These are phyloP conservation scores for Pseudomyrmex cubaensis DNA, from an alignment of 1,140 invertebrate genomes.

Conservation along the genomic window DNA sequence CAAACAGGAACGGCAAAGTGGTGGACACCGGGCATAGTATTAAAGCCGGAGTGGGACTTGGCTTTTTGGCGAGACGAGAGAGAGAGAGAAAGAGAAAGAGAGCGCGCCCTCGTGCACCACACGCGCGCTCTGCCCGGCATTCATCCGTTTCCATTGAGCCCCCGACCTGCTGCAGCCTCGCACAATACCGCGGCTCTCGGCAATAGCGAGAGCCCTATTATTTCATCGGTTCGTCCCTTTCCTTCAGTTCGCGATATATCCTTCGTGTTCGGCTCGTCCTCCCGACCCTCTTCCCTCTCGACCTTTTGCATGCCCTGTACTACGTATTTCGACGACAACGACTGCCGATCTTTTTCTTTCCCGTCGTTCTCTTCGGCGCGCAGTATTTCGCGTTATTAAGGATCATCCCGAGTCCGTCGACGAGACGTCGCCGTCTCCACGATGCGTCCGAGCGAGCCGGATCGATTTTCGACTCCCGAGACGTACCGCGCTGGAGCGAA, in stretches of 20 bases:
- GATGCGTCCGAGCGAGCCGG: slow-evolving; percentile 34
- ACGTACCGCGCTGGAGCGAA: not conserved
- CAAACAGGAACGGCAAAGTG: slow-evolving; percentile 62
- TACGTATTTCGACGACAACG: not conserved
- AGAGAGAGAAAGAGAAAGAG: slow-evolving; percentile 7
- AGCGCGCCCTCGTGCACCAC: slow-evolving; percentile 34
- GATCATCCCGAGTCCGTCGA: slow-evolving; percentile 62
- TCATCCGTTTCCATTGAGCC: slow-evolving; percentile 75
- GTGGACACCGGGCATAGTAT: slow-evolving; percentile 58
- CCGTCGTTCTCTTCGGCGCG: not conserved
- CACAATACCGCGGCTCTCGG: slow-evolving; percentile 64
- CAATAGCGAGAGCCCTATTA: slow-evolving; percentile 72
- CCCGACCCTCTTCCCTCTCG: slow-evolving; percentile 11
- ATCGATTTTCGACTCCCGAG: slow-evolving; percentile 66
- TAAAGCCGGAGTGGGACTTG: slow-evolving; percentile 55
- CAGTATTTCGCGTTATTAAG: slow-evolving; percentile 67
- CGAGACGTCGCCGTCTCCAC: not conserved
- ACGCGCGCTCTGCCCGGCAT: slow-evolving; percentile 55
- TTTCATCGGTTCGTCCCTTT: slow-evolving; percentile 65
- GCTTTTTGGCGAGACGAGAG: slow-evolving; percentile 67
- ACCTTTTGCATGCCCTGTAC: slow-evolving; percentile 11
- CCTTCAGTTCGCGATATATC: slow-evolving; percentile 55
- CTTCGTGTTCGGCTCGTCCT: not conserved
- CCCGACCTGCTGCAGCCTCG: slow-evolving; percentile 51
- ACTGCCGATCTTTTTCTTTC: slow-evolving; percentile 23